These are phyloP conservation scores for Bombyx huttoni DNA, from an alignment of 2,888 invertebrate genomes.

Conservation along the genomic window DNA sequence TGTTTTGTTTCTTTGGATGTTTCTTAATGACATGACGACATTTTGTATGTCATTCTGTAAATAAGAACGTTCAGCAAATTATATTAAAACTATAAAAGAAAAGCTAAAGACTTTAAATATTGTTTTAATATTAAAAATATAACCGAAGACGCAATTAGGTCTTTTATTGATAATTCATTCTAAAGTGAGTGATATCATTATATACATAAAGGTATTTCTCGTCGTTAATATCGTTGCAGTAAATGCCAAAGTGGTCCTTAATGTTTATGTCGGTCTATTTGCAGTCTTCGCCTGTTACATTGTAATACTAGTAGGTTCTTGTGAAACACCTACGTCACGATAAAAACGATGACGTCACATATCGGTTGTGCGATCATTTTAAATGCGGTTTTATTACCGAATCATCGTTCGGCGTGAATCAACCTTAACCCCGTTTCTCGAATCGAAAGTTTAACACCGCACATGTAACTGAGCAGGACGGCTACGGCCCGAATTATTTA, in stretches of 20 bases:
- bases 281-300: neutral
- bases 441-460: neutral
- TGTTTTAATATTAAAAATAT: too few relatives aligned
- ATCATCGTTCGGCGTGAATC: neutral
- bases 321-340: neutral
- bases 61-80: too few relatives aligned
- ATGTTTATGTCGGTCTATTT: neutral
- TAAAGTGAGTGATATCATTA: too few relatives aligned
- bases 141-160: too few relatives aligned
- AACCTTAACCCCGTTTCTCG: neutral
- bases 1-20: too few relatives aligned
- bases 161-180: too few relatives aligned
- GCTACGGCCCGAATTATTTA: conserved; percentile 12
- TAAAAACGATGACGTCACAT: neutral
- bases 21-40: too few relatives aligned
- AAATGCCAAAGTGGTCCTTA: neutral
- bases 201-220: neutral
- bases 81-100: too few relatives aligned
- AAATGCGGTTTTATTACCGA: neutral
- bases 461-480: conserved; percentile 1
- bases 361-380: neutral
- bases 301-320: neutral
- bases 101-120: too few relatives aligned
- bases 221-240: neutral
- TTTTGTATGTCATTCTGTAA: too few relatives aligned